Evolutionary conservation across 2,113 vertebrate genomes (phyloP), one percentile per base, ranked within the genome.

Genomic region (Ardeotis arabs): DNA sequence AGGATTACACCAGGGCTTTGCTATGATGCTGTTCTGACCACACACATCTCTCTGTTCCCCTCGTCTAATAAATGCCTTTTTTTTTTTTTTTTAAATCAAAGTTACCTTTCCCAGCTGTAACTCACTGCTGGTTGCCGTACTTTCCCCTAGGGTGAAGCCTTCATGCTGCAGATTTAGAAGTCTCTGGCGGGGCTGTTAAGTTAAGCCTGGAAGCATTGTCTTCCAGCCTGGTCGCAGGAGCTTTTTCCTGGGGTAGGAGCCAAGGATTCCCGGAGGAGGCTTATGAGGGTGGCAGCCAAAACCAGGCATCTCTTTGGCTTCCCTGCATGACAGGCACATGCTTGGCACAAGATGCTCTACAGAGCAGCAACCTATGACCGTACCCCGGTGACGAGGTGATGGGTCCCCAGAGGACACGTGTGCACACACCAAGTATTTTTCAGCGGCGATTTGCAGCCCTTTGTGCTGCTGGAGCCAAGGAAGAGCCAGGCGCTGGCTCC

Each of bases 401-500:
- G 0, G 70, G 29, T 70, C 60, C 87, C 69, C 93, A 7, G 39
- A 50, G 82, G 47, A 39, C 62, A 9, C 83, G 27, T 2, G 0
- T 2, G 8, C 76, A 13, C 59, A 1, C 81, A 20, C 39, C 64
- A 22, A 29, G 27, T 13, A 1, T 7, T 31, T 68, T 68, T 45
- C 2, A 17, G 39, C 2, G 52, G 53, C 9, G 27, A n/a, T 90
- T 76, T 68, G 52, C 79, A 92, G 90, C 78, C 52, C 53, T 93
- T 90, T 88, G 47, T 91, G 85, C 67, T 93, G 73, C 58, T n/a
- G 73, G 76, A 94, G 73, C 73, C 83, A 28, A 59, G 56, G 56
- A 88, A 60, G 64, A 74, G 91, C 81, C 90, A 94, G 93, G 7
- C 2, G 4, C 76, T 96, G 92, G 96, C 93, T 94, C 44, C 41